Evolutionary conservation across 1,140 invertebrate species (phyloP).

Genomic region (Diorhabda elongata): DNA sequence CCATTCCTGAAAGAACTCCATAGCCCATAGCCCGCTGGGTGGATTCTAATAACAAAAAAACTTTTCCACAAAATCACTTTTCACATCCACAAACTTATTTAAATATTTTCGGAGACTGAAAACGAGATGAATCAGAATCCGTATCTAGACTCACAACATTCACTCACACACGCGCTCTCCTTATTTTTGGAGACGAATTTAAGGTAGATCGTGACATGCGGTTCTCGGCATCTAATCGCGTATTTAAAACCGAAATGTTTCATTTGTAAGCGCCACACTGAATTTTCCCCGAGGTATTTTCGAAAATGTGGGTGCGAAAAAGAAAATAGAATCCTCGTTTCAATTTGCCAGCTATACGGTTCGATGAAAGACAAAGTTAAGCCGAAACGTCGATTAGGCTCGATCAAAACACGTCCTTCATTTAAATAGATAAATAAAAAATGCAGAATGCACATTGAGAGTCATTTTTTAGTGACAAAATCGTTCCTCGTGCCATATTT

Average conservation of each 20-base stretch:
- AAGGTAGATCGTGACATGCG: slow-evolving; percentile 22
- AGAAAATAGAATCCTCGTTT: too few relatives aligned
- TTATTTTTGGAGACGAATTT: slow-evolving; percentile 40
- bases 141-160: background rate
- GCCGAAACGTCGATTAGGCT: too few relatives aligned
- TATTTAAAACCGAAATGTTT: background rate
- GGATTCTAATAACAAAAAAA: too few relatives aligned
- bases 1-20: slow-evolving; percentile 44
- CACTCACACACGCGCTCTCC: slow-evolving; percentile 18
- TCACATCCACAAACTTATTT: slow-evolving; percentile 10
- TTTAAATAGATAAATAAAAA: too few relatives aligned
- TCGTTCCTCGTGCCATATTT: too few relatives aligned
- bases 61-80: background rate
- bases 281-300: background rate
- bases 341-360: too few relatives aligned
- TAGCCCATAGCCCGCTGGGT: slow-evolving; percentile 34
- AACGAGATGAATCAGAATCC: slow-evolving; percentile 3
- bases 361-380: too few relatives aligned
- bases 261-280: background rate
- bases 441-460: too few relatives aligned
- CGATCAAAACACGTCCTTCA: too few relatives aligned
- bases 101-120: slow-evolving; percentile 17
- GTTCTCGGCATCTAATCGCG: background rate
- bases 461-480: too few relatives aligned
- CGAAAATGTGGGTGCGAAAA: background rate